These are phyloP conservation scores for Trachelus iudaicus DNA, from an alignment of 2,888 invertebrate genomes.

Conservation along the genomic window DNA sequence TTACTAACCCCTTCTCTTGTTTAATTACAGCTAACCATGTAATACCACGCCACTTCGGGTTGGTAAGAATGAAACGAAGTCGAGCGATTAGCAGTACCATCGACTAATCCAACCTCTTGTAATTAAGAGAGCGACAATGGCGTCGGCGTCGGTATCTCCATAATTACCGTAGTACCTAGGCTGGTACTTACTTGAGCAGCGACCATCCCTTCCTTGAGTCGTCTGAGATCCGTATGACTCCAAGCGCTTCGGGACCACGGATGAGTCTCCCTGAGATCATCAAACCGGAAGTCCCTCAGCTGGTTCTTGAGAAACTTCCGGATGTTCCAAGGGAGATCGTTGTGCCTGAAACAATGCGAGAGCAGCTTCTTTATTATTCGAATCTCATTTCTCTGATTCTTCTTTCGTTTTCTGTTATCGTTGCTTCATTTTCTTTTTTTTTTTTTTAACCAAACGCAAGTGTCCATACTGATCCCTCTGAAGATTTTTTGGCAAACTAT, in stretches of 20 bases:
- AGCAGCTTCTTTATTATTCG: background rate
- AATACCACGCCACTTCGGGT: background rate
- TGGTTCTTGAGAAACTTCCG: constrained; percentile 90
- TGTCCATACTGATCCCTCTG: background rate
- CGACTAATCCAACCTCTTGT: background rate
- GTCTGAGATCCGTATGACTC: constrained; percentile 83
- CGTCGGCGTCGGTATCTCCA: background rate
- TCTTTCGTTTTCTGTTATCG: background rate
- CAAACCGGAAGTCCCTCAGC: constrained; percentile 83
- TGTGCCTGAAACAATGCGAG: constrained; percentile 73
- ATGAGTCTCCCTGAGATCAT: constrained; percentile 75
- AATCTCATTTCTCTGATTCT: background rate
- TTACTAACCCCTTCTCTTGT: background rate
- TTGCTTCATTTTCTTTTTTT: no score
- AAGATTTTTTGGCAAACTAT: background rate
- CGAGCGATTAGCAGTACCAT: background rate
- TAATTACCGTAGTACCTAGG: background rate
- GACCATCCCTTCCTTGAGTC: constrained; percentile 79
- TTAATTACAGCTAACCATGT: background rate
- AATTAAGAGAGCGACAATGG: background rate
- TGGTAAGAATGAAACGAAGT: background rate
- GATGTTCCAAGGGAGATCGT: constrained; percentile 92
- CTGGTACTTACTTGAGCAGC: constrained; percentile 77
- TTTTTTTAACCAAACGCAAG: background rate
- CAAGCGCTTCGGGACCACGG: constrained; percentile 80